A percentile compares a stretch with the other conserved stretches of the same genome.
Evolutionary conservation across 2,888 invertebrate genomes (phyloP).

Genomic region (Tiliacea aurago): DNA sequence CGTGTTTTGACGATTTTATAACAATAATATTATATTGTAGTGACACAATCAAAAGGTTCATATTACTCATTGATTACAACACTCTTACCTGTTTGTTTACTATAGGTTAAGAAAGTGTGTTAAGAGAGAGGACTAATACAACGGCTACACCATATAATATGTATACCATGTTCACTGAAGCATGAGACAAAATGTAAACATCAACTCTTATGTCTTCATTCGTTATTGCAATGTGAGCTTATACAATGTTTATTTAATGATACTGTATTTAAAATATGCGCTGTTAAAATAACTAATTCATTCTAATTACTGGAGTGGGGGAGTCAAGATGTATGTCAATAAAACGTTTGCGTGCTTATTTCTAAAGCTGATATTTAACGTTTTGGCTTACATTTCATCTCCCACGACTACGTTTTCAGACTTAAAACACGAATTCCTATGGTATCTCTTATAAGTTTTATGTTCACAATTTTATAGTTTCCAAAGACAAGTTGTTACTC

Average conservation of each 20-base stretch:
- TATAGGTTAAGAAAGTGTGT: slow-evolving; percentile 40
- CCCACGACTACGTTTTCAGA: no score
- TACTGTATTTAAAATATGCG: neutral
- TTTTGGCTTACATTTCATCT: neutral
- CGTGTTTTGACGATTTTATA: slow-evolving; percentile 33
- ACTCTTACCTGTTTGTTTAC: slow-evolving; percentile 44
- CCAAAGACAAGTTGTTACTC: slow-evolving; percentile 14
- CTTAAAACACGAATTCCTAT: neutral
- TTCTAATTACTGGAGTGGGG: neutral
- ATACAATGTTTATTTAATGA: slow-evolving; percentile 1
- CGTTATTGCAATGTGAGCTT: slow-evolving; percentile 15
- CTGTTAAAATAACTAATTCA: neutral
- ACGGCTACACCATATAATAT: neutral
- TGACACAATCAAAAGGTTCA: slow-evolving; percentile 22
- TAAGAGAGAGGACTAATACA: slow-evolving; percentile 31
- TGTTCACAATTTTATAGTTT: slow-evolving; percentile 17
- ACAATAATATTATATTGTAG: slow-evolving; percentile 21
- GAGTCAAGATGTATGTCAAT: neutral
- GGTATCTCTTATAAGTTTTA: neutral
- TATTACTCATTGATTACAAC: slow-evolving; percentile 40
- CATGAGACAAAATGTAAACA: slow-evolving; percentile 29
- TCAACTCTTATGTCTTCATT: slow-evolving; percentile 3
- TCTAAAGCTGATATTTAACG: neutral
- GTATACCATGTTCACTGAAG: slow-evolving; percentile 10
- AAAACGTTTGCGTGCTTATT: neutral